A percentile compares a stretch with the other conserved stretches of the same genome.
Evolutionary conservation across 2,113 vertebrate genomes (phyloP).

Genomic region (Jacana jacana): DNA sequence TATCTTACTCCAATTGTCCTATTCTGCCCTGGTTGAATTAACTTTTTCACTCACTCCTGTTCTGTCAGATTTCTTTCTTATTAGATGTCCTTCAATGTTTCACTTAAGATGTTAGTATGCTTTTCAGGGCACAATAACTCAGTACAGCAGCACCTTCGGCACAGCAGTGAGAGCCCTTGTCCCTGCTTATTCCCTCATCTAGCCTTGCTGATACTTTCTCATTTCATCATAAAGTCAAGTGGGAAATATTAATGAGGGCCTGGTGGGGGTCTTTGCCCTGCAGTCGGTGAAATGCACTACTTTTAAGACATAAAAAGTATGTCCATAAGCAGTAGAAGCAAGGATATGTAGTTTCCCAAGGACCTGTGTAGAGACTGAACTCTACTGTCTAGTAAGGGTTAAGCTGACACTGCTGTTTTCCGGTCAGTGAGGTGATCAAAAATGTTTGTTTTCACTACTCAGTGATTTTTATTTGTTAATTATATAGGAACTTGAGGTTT

Average conservation of each 20-base stretch:
- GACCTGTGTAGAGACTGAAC: neutral
- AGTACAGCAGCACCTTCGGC: neutral
- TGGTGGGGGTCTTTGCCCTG: neutral
- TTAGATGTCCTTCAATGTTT: neutral
- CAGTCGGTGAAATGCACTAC: neutral
- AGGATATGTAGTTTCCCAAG: neutral
- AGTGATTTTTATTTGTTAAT: neutral
- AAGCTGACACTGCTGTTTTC: neutral
- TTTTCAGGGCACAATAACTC: neutral
- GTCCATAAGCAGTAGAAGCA: neutral
- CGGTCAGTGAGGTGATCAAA: neutral
- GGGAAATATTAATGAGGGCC: neutral
- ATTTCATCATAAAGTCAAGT: neutral
- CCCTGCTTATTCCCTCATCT: neutral
- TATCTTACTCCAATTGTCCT: neutral
- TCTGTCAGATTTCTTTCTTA: neutral
- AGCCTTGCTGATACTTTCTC: neutral
- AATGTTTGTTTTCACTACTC: neutral
- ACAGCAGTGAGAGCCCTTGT: neutral
- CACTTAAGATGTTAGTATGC: neutral
- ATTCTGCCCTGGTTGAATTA: neutral
- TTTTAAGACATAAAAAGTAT: neutral
- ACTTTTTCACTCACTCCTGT: neutral
- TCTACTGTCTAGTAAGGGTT: neutral
- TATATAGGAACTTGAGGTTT: neutral